These are phyloP conservation scores for Drosophila neoperkinsi DNA, from an alignment of 2,888 invertebrate genomes.

Conservation along the genomic window DNA sequence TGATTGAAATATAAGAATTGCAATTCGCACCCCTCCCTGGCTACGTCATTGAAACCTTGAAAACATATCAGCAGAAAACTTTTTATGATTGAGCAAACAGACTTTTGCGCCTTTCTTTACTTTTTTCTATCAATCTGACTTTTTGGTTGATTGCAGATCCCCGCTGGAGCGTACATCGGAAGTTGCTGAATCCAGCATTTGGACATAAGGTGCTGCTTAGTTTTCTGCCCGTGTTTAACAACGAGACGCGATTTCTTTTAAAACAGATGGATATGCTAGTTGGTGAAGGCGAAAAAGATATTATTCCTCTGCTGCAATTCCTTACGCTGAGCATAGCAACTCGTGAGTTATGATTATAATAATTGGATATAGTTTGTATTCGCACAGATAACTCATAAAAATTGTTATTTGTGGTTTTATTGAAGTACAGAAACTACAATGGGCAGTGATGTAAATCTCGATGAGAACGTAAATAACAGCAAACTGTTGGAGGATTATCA, in stretches of 20 bases:
- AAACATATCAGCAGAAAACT: background rate
- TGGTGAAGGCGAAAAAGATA: conserved; percentile 62
- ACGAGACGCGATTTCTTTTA: conserved; percentile 65
- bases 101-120: background rate
- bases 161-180: conserved; percentile 81
- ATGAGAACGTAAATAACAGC: conserved; percentile 46
- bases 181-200: conserved; percentile 82
- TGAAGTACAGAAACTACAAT: conserved; percentile 80
- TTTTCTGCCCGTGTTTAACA: conserved; percentile 81
- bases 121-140: background rate
- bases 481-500: conserved; percentile 76
- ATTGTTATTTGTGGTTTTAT: background rate
- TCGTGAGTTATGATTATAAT: conserved; percentile 64
- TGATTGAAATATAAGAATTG: background rate
- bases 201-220: conserved; percentile 78
- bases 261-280: conserved; percentile 54
- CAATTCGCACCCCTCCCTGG: background rate
- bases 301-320: conserved; percentile 72
- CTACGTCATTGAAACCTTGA: background rate
- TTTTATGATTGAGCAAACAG: background rate
- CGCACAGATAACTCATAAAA: background rate
- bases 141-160: conserved; percentile 63
- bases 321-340: conserved; percentile 79
- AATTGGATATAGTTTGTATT: too few relatives aligned
- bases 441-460: conserved; percentile 73